A percentile compares a stretch with the other conserved stretches of the same genome.
Evolutionary conservation across 2,113 vertebrate species (phyloP).

Genomic region (Buteo buteo): DNA sequence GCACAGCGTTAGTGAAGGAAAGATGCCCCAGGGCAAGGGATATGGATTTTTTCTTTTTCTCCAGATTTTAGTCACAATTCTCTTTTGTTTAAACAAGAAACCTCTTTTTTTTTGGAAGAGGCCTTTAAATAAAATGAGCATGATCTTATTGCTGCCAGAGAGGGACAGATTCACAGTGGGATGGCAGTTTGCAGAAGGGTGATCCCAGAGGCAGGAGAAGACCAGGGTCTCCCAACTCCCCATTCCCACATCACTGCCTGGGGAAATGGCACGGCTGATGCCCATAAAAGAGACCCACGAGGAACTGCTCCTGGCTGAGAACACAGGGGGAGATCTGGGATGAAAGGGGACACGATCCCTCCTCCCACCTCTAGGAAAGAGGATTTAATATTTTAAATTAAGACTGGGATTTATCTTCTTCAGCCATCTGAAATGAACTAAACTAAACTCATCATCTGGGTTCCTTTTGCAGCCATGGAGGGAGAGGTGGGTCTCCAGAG

Average conservation of each 20-base stretch:
- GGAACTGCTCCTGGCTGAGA: background rate
- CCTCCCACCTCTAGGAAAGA: background rate
- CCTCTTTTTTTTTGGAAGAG: background rate
- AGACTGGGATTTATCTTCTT: background rate
- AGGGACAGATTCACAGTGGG: background rate
- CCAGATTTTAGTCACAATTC: background rate
- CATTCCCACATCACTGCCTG: accelerated
- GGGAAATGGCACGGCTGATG: background rate
- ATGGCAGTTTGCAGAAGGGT: background rate
- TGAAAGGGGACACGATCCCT: background rate
- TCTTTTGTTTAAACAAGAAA: background rate
- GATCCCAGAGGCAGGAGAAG: background rate
- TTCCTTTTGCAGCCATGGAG: background rate
- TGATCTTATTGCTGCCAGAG: background rate
- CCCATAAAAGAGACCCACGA: background rate
- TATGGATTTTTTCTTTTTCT: background rate
- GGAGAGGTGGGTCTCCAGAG: background rate
- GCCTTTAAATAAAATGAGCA: background rate
- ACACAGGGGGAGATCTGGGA: background rate
- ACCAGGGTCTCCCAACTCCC: background rate
- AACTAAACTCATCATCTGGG: background rate
- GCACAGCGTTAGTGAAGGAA: background rate
- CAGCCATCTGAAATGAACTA: background rate
- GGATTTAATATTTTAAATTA: background rate
- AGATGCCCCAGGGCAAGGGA: background rate